Conservation (phyloP, 2,888 invertebrate species). For the Pyrochroa serraticornis region DNA sequence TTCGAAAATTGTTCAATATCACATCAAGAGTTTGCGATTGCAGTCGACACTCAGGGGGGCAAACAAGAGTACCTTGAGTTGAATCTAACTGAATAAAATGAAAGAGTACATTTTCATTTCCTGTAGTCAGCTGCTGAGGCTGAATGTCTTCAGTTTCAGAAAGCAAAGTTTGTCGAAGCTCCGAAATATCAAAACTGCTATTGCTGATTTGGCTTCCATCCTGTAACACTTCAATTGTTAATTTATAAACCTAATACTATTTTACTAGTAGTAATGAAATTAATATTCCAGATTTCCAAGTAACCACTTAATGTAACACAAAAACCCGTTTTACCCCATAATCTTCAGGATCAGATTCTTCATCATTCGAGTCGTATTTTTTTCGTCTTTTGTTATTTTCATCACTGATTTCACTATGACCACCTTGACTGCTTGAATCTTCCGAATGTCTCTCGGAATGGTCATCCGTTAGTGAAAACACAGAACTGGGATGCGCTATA, state of each 20-base stretch:
- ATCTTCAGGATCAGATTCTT: constrained; percentile 78
- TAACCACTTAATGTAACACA: constrained; percentile 4
- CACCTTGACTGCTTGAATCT: constrained; percentile 72
- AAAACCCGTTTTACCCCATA: constrained; percentile 60
- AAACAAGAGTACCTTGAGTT: constrained; percentile 73
- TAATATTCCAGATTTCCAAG: too few species aligned
- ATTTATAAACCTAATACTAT: background rate
- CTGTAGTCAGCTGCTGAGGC: constrained; percentile 68
- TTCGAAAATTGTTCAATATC: constrained; percentile 74
- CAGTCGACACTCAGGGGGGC: constrained; percentile 59
- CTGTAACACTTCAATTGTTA: constrained; percentile 54
- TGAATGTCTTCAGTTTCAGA: constrained; percentile 72
- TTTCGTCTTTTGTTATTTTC: constrained; percentile 68
- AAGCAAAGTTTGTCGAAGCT: constrained; percentile 74
- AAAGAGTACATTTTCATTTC: constrained; percentile 74
- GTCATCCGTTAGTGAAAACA: constrained; percentile 54
- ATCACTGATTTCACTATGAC: constrained; percentile 71
- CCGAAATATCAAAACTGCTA: constrained; percentile 70
- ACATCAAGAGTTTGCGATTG: constrained; percentile 51
- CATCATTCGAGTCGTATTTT: constrained; percentile 69
- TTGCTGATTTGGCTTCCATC: constrained; percentile 69
- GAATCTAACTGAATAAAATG: constrained; percentile 77
- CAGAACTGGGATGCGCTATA: constrained; percentile 57
- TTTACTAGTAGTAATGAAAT: background rate
- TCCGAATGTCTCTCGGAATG: constrained; percentile 67